phyloP scores from a whole-genome alignment of 1,140 invertebrate genomes.

The Gryllus bimaculatus region DNA sequence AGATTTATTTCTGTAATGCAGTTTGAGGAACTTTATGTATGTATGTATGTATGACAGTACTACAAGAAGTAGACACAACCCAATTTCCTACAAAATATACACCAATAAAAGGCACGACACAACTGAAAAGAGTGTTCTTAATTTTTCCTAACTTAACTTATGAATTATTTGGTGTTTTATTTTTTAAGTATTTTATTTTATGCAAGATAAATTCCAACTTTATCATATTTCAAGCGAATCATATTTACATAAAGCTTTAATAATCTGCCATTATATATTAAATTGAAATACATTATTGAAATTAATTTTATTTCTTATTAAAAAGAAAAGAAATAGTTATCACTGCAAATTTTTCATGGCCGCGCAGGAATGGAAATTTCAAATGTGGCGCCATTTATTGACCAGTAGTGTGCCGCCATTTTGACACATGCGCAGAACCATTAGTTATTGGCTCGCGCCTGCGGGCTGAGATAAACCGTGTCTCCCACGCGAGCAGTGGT shows the following conservation, averaged over 20 bases:
- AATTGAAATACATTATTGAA: no score
- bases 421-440: background rate
- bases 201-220: no score
- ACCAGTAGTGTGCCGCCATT: background rate
- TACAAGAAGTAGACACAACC: background rate
- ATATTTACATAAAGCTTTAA: no score
- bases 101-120: background rate
- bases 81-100: background rate
- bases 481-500: no score
- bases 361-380: no score
- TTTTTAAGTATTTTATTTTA: no score
- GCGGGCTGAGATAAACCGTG: background rate
- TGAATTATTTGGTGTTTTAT: background rate
- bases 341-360: no score
- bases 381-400: background rate
- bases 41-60: background rate
- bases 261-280: no score
- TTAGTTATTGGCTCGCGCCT: background rate
- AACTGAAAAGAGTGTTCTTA: background rate
- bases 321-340: no score
- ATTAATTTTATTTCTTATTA: no score
- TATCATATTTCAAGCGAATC: no score
- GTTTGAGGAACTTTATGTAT: background rate
- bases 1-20: no score
- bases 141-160: background rate